These are phyloP conservation scores for Aleiodes alternator DNA, from an alignment of 2,888 invertebrate genomes.

Conservation along the genomic window DNA sequence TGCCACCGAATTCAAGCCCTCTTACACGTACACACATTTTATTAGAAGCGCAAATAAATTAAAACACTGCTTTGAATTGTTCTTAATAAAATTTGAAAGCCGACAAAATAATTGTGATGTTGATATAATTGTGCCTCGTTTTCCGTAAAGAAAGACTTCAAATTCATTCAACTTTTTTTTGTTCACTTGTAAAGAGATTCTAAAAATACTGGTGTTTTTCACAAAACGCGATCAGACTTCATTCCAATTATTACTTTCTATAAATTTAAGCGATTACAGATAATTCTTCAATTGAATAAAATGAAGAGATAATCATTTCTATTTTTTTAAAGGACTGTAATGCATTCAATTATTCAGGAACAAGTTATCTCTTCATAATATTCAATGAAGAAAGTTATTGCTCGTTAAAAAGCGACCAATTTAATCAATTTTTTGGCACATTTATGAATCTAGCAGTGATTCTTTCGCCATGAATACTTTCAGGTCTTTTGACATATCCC, in stretches of 20 bases:
- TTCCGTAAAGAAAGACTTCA: background rate
- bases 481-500: constrained; percentile 59
- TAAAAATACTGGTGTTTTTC: too few species aligned
- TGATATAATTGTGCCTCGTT: background rate
- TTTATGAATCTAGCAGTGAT: constrained; percentile 65
- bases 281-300: constrained; percentile 14
- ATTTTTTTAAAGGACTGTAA: background rate
- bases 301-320: background rate
- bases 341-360: too few species aligned
- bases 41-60: constrained; percentile 31
- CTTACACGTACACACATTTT: constrained; percentile 41
- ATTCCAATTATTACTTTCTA: constrained; percentile 23
- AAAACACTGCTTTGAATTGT: constrained; percentile 30
- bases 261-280: background rate
- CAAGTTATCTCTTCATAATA: too few species aligned
- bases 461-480: constrained; percentile 62
- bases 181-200: background rate
- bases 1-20: constrained; percentile 44
- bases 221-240: constrained; percentile 24
- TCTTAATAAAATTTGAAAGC: constrained; percentile 8
- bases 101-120: background rate
- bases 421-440: constrained; percentile 47
- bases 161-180: constrained; percentile 1
- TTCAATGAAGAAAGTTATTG: background rate
- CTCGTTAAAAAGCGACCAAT: background rate